These are phyloP conservation scores for Drosophila siamana DNA, from an alignment of 2,888 invertebrate genomes.

Conservation along the genomic window DNA sequence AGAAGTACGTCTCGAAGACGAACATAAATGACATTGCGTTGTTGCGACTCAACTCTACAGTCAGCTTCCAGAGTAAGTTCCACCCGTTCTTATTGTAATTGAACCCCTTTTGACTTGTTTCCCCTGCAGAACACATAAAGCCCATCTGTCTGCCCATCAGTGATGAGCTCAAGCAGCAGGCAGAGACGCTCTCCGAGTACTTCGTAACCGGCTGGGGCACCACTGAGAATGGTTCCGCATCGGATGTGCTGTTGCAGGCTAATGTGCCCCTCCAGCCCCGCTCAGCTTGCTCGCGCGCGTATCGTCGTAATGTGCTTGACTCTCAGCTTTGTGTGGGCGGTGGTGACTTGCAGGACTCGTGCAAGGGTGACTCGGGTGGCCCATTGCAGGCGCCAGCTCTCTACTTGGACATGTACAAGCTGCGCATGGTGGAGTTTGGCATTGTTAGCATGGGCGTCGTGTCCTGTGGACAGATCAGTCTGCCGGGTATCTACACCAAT, in stretches of 20 bases:
- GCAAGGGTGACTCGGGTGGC: conserved; percentile 82
- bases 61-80: conserved; percentile 66
- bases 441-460: conserved; percentile 88
- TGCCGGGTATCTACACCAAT: conserved; percentile 87
- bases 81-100: no score
- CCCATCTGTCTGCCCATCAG: conserved; percentile 77
- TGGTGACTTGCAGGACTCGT: conserved; percentile 71
- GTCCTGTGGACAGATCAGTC: conserved; percentile 86
- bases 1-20: conserved; percentile 52
- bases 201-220: conserved; percentile 79
- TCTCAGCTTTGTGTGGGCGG: conserved; percentile 86
- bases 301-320: conserved; percentile 44
- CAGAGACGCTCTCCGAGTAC: conserved; percentile 51
- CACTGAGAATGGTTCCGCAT: conserved; percentile 74
- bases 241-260: conserved; percentile 74
- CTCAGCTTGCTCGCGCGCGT: conserved; percentile 53
- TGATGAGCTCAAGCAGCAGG: conserved; percentile 56
- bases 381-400: conserved; percentile 70
- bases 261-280: conserved; percentile 63
- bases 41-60: conserved; percentile 63
- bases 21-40: conserved; percentile 74
- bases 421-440: conserved; percentile 85
- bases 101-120: fast-evolving
- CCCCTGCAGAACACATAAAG: conserved; percentile 63
- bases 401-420: conserved; percentile 54